phyloP scores from a whole-genome alignment of 2,113 vertebrate species.

The rabbit (Oryctolagus cuniculus) region DNA sequence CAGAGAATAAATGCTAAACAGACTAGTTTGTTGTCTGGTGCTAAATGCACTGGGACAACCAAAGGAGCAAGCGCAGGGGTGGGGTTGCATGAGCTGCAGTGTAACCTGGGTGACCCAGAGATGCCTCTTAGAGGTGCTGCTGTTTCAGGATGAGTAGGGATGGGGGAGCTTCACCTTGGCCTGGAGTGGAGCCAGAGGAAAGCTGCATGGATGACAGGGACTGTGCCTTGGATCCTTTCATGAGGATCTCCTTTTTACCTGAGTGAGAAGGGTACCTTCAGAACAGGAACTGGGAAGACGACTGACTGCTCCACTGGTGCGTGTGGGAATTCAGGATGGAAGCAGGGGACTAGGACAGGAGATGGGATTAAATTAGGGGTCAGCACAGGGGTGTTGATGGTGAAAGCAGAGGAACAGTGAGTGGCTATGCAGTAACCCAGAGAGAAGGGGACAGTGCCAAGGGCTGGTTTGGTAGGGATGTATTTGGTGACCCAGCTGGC shows the following conservation, averaged over 20 bases:
- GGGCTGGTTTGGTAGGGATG: fast-evolving
- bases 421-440: no score
- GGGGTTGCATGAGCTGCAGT: not conserved
- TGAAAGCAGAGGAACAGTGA: no score
- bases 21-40: fast-evolving
- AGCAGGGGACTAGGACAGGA: not conserved
- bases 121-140: not conserved
- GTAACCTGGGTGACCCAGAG: fast-evolving
- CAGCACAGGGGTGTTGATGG: no score
- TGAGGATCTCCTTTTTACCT: not conserved
- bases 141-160: no score
- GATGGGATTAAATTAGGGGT: not conserved
- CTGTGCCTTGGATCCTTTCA: fast-evolving
- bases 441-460: not conserved
- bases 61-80: fast-evolving
- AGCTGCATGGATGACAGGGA: fast-evolving
- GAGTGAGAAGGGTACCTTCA: not conserved
- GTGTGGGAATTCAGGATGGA: not conserved
- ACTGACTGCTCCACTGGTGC: no score
- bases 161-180: not conserved
- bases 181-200: not conserved
- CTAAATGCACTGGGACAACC: fast-evolving
- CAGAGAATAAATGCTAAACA: not conserved
- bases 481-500: no score
- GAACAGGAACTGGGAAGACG: not conserved